Evolutionary conservation across 2,888 invertebrate genomes (phyloP).

Genomic region (Byasa hedistus): DNA sequence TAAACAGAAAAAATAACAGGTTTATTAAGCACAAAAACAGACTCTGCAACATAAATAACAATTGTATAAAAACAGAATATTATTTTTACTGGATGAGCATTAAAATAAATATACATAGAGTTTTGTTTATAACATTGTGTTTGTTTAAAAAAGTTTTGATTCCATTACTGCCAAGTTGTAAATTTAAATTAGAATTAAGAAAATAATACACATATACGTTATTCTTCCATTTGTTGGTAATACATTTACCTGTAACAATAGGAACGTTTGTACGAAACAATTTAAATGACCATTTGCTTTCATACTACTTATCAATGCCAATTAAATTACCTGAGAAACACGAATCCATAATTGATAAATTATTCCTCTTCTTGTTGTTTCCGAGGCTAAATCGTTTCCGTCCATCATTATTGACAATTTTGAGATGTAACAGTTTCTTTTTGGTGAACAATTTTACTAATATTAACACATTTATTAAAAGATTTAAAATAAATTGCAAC

Average conservation of each 20-base stretch:
- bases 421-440: constrained; percentile 32
- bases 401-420: constrained; percentile 79
- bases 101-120: too few relatives aligned
- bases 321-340: constrained; percentile 81
- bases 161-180: too few relatives aligned
- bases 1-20: too few relatives aligned
- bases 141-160: too few relatives aligned
- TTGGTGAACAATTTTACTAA: constrained; percentile 41
- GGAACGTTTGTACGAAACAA: neutral
- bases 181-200: too few relatives aligned
- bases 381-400: constrained; percentile 84
- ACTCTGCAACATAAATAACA: too few relatives aligned
- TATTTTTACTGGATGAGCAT: too few relatives aligned
- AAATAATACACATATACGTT: neutral
- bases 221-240: neutral
- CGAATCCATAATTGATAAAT: constrained; percentile 84
- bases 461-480: constrained; percentile 29
- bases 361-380: constrained; percentile 80
- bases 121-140: too few relatives aligned
- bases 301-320: constrained; percentile 5
- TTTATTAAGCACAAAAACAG: too few relatives aligned
- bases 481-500: constrained; percentile 4
- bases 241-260: neutral
- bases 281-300: neutral
- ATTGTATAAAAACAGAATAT: too few relatives aligned